These are phyloP conservation scores for Oceanites oceanicus DNA, from an alignment of 2,113 vertebrate genomes.

Conservation along the genomic window DNA sequence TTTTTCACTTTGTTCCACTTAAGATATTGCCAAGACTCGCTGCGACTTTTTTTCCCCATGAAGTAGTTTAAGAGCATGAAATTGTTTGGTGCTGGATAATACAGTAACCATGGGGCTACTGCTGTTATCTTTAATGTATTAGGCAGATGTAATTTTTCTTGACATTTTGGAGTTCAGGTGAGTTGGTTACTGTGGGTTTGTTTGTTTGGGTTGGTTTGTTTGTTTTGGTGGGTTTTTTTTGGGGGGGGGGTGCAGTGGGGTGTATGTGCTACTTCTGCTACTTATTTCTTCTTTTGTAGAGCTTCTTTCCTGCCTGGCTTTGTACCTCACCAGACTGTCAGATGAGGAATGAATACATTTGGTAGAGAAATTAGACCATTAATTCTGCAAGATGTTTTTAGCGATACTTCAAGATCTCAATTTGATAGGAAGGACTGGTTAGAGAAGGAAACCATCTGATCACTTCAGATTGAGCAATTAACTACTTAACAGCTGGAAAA, in stretches of 20 bases:
- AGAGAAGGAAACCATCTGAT: constrained; percentile 50
- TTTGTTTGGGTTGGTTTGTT: not conserved
- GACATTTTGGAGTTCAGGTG: not conserved
- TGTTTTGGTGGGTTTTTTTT: no score
- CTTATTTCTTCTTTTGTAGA: not conserved
- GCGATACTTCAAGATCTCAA: not conserved
- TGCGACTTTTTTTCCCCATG: not conserved
- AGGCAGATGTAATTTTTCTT: not conserved
- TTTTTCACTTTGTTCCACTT: constrained; percentile 40
- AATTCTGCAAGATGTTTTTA: constrained; percentile 14
- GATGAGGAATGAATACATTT: constrained; percentile 7
- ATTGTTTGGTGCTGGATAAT: not conserved
- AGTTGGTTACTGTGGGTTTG: not conserved
- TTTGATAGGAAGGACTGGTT: constrained; percentile 41
- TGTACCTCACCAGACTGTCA: not conserved
- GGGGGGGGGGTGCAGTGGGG: no score
- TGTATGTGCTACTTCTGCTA: not conserved
- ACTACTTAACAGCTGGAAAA: constrained; percentile 63
- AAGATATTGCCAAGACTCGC: not conserved
- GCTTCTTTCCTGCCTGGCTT: not conserved
- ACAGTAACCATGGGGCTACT: not conserved
- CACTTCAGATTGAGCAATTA: constrained; percentile 48
- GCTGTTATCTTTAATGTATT: not conserved
- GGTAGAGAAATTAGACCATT: constrained; percentile 27
- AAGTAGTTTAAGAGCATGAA: constrained; percentile 5